phyloP scores from a whole-genome alignment of 2,888 invertebrate genomes.

The Hydraecia micacea region DNA sequence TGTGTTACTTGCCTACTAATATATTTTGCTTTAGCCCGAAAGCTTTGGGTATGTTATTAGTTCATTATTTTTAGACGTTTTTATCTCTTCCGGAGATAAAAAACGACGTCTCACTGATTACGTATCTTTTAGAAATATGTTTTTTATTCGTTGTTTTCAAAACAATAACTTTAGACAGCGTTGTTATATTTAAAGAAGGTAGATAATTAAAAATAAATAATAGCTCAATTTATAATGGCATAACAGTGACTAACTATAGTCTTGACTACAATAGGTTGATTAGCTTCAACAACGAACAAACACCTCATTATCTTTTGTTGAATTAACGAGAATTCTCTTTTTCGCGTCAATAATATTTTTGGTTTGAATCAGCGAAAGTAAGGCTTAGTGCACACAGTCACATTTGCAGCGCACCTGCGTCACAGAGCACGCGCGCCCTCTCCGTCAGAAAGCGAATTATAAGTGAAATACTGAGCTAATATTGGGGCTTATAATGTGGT shows the following conservation, averaged over 20 bases:
- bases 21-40: constrained; percentile 85
- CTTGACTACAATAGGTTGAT: constrained; percentile 45
- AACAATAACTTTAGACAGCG: constrained; percentile 71
- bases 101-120: constrained; percentile 82
- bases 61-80: constrained; percentile 87
- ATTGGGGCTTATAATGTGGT: constrained; percentile 79
- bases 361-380: constrained; percentile 47
- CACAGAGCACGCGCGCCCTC: constrained; percentile 70
- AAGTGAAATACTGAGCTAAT: constrained; percentile 82
- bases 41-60: constrained; percentile 82
- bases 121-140: constrained; percentile 72
- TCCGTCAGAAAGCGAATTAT: constrained; percentile 76
- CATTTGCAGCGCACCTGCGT: constrained; percentile 66
- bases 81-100: constrained; percentile 87
- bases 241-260: constrained; percentile 55
- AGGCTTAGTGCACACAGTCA: constrained; percentile 66
- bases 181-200: constrained; percentile 68
- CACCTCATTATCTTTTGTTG: not conserved
- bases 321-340: constrained; percentile 19
- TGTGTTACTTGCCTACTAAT: constrained; percentile 89
- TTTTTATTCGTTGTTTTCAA: constrained; percentile 67
- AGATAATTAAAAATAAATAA: constrained; percentile 73
- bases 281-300: constrained; percentile 20
- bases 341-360: constrained; percentile 14
- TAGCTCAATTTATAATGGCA: constrained; percentile 70